Percentiles rank a stretch among this genome's conserved stretches.
Conservation (phyloP, 2,797 vertebrate genomes). For the Argya squamiceps region DNA sequence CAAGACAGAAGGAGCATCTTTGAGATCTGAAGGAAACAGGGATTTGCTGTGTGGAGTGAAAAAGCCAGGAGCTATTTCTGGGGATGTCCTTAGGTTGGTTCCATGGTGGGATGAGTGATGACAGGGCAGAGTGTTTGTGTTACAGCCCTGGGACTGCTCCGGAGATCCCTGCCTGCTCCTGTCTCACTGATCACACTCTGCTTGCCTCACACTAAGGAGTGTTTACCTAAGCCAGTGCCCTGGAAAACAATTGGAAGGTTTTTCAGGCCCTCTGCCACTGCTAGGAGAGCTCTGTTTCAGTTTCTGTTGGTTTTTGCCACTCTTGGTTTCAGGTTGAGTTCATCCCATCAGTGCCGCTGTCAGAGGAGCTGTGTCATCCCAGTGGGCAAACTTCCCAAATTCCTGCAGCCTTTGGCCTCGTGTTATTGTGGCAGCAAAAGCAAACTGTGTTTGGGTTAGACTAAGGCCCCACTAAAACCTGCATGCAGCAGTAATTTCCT, state of each 20-base stretch:
- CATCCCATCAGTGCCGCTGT: not conserved
- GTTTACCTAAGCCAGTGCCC: not conserved
- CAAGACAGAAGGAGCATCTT: not conserved
- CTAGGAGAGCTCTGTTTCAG: not conserved
- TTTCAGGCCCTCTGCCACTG: not conserved
- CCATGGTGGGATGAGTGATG: not conserved
- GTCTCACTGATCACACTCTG: not conserved
- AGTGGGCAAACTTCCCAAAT: not conserved
- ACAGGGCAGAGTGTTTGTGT: not conserved
- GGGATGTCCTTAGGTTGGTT: not conserved
- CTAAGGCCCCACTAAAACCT: not conserved
- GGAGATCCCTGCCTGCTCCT: not conserved
- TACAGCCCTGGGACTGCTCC: not conserved
- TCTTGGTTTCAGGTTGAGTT: not conserved
- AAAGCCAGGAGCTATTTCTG: not conserved
- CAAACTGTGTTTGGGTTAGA: not conserved
- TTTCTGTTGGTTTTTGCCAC: not conserved
- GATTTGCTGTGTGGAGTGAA: not conserved
- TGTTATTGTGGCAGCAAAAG: not conserved
- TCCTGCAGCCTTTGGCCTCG: not conserved
- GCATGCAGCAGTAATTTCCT: not conserved
- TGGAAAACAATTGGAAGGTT: not conserved
- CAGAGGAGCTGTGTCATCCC: conserved; percentile 18
- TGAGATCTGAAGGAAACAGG: not conserved
- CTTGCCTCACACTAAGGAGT: not conserved